phyloP scores from a whole-genome alignment of 2,113 vertebrate genomes.

The Ptilorrhoa leucosticta region DNA sequence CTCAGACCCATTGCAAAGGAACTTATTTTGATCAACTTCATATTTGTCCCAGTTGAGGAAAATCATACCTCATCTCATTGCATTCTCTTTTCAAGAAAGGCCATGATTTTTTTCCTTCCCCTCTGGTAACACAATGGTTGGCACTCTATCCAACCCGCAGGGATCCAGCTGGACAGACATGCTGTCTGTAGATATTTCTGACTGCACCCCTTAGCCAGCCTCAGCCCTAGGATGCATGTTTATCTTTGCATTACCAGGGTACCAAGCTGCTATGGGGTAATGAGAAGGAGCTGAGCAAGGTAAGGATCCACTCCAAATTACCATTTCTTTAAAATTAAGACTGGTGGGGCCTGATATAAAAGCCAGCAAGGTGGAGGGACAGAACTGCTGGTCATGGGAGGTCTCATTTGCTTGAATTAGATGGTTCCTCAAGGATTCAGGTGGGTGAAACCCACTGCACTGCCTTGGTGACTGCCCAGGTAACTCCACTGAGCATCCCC shows the following conservation, averaged over 20 bases:
- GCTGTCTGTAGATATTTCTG: not conserved
- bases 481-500: not conserved
- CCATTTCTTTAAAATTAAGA: not conserved
- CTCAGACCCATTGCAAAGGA: not conserved
- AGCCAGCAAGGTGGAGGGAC: not conserved
- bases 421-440: not conserved
- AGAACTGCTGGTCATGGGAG: rapidly evolving
- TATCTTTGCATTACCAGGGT: not conserved
- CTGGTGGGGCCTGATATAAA: not conserved
- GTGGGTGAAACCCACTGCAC: not conserved
- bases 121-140: not conserved
- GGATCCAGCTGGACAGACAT: not conserved
- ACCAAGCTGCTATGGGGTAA: not conserved
- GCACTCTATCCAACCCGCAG: not conserved
- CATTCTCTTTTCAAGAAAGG: not conserved
- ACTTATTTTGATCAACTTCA: not conserved
- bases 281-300: not conserved
- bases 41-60: not conserved
- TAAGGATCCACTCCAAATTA: not conserved
- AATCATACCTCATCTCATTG: not conserved
- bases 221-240: not conserved
- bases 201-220: not conserved
- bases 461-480: not conserved
- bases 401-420: not conserved
- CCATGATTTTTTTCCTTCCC: not conserved